Conservation (phyloP, 1,140 invertebrate genomes). For the Vanessa atalanta region DNA sequence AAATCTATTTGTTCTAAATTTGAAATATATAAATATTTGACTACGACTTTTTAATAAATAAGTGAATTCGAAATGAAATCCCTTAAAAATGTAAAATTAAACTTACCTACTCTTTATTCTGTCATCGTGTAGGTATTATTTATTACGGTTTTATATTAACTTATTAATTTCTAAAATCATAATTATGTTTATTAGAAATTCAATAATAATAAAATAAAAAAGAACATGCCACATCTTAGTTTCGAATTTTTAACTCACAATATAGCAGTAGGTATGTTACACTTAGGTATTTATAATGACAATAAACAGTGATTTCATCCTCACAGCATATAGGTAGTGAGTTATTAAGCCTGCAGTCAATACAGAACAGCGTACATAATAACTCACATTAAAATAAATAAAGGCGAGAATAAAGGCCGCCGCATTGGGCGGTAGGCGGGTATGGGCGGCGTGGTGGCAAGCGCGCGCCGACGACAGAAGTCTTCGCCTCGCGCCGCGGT, state of each 20-base stretch:
- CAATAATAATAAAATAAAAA: too few relatives aligned
- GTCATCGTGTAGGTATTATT: too few relatives aligned
- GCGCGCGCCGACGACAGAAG: constrained; percentile 72
- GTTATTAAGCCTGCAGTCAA: constrained; percentile 13
- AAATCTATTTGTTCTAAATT: too few relatives aligned
- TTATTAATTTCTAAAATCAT: too few relatives aligned
- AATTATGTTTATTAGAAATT: too few relatives aligned
- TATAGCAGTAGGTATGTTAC: constrained; percentile 4
- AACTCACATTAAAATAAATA: constrained; percentile 59
- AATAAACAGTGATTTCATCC: constrained; percentile 2
- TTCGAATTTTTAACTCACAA: constrained; percentile 3
- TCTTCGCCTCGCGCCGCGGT: constrained; percentile 64
- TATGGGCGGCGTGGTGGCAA: constrained; percentile 46
- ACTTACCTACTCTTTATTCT: too few relatives aligned
- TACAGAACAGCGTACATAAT: constrained; percentile 46
- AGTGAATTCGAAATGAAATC: too few relatives aligned
- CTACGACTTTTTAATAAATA: too few relatives aligned
- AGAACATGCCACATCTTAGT: too few relatives aligned
- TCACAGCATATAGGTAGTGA: constrained; percentile 36
- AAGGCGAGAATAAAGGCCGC: constrained; percentile 10
- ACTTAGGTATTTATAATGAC: neutral
- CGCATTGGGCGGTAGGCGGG: constrained; percentile 59
- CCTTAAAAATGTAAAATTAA: too few relatives aligned
- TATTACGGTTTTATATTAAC: too few relatives aligned
- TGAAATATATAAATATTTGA: too few relatives aligned